Evolutionary conservation across 2,888 invertebrate species (phyloP).

Genomic region (Conomelus anceps): DNA sequence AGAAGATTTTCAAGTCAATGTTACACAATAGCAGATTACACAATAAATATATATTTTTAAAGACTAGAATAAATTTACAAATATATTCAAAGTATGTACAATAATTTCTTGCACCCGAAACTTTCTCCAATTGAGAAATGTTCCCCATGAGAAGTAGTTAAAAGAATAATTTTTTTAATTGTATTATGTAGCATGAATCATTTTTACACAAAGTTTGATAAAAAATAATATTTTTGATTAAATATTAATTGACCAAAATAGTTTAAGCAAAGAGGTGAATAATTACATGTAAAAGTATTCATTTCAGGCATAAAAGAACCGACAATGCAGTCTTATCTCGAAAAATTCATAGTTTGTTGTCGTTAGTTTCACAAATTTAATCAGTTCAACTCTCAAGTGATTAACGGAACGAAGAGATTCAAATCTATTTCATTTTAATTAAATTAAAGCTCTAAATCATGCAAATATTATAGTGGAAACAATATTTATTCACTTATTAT

Average conservation of each 20-base stretch:
- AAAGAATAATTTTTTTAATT: background rate
- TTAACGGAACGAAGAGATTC: too few relatives aligned
- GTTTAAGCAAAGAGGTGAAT: background rate
- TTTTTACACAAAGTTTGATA: too few relatives aligned
- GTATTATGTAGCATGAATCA: too few relatives aligned
- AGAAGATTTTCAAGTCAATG: background rate
- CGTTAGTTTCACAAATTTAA: background rate
- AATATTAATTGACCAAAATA: background rate
- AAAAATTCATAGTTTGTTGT: background rate
- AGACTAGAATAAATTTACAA: background rate
- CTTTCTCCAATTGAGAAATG: background rate
- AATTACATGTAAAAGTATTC: background rate
- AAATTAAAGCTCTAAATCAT: too few relatives aligned
- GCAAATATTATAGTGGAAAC: too few relatives aligned
- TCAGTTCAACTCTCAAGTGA: too few relatives aligned
- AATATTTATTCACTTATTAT: too few relatives aligned
- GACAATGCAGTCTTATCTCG: background rate
- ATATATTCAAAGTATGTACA: background rate
- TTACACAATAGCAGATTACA: background rate
- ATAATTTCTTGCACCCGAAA: background rate
- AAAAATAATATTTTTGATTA: background rate
- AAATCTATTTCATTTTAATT: too few relatives aligned
- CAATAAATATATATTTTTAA: background rate
- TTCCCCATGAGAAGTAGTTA: background rate
- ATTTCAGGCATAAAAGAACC: background rate